These are phyloP conservation scores for Noctua comes DNA, from an alignment of 2,888 invertebrate genomes.

Conservation along the genomic window DNA sequence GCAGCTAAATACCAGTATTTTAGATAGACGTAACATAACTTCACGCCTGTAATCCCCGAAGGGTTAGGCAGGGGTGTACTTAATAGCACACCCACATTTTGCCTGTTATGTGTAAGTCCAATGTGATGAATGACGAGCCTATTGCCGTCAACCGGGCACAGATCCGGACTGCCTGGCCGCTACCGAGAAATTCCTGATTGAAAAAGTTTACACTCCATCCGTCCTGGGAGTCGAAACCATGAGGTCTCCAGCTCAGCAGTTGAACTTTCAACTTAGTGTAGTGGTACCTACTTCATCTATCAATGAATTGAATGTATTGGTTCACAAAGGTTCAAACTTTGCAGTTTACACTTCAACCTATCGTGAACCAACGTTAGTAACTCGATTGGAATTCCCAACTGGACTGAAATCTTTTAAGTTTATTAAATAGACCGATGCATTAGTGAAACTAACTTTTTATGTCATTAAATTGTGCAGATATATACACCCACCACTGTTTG, in stretches of 20 bases:
- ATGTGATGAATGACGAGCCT: not conserved
- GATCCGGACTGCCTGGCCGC: not conserved
- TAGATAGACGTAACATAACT: not conserved
- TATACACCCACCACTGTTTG: no score
- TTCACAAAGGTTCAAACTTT: not conserved
- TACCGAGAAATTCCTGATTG: not conserved
- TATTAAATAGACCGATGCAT: slow-evolving; percentile 52
- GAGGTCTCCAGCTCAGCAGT: not conserved
- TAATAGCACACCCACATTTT: no score
- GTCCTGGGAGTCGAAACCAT: not conserved
- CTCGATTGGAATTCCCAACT: slow-evolving; percentile 25
- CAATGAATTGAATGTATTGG: no score
- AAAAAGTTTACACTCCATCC: not conserved
- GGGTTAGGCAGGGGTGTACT: no score
- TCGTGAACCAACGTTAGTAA: slow-evolving; percentile 46
- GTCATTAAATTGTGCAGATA: not conserved
- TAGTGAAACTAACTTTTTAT: slow-evolving; percentile 38
- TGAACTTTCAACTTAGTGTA: not conserved
- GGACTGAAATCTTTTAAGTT: slow-evolving; percentile 36
- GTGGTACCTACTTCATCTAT: not conserved
- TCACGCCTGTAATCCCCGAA: not conserved
- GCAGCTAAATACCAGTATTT: not conserved
- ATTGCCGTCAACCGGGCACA: not conserved
- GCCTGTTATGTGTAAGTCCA: not conserved
- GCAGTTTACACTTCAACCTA: not conserved